Conservation (phyloP, 2,797 vertebrate species). For the Liparis tanakae region DNA sequence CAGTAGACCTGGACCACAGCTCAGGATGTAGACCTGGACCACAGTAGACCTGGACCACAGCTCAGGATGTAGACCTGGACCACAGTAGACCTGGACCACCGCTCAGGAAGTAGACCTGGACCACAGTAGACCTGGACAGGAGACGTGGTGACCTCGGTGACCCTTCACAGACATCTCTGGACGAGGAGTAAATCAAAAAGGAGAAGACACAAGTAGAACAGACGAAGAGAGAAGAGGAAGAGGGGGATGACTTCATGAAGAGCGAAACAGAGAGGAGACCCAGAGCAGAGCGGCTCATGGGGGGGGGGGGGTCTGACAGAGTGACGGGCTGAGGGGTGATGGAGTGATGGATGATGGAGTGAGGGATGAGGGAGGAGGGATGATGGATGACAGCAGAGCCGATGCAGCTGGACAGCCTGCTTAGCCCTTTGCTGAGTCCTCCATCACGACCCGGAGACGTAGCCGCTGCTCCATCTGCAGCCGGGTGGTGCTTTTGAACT, state of each 20-base stretch:
- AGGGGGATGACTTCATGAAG: slow-evolving; percentile 12
- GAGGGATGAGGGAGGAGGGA: no score
- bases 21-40: slow-evolving; percentile 31
- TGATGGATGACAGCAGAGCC: slow-evolving; percentile 69
- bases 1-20: slow-evolving; percentile 30
- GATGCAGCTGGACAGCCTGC: slow-evolving; percentile 44
- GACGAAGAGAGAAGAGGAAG: slow-evolving; percentile 17
- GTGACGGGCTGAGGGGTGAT: slow-evolving; percentile 38
- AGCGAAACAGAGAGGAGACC: slow-evolving; percentile 12
- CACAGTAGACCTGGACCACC: no score
- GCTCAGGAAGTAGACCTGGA: no score
- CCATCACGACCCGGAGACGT: slow-evolving; percentile 23
- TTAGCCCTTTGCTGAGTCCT: slow-evolving; percentile 36
- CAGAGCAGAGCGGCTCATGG: slow-evolving; percentile 3
- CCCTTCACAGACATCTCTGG: no score
- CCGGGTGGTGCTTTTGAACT: slow-evolving; percentile 16
- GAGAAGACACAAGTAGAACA: no score
- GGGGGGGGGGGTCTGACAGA: slow-evolving; percentile 46
- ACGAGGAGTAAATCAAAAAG: slow-evolving; percentile 11
- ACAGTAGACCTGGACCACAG: no score
- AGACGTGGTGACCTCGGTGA: no score
- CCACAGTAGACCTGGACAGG: no score
- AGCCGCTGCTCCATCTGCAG: not conserved
- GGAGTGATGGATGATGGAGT: slow-evolving; percentile 70
- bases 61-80: no score